A percentile compares a stretch with the other conserved stretches of the same genome.
These are phyloP conservation scores for Oscheius sp. DNA, from an alignment of 2,888 invertebrate genomes.

Conservation along the genomic window DNA sequence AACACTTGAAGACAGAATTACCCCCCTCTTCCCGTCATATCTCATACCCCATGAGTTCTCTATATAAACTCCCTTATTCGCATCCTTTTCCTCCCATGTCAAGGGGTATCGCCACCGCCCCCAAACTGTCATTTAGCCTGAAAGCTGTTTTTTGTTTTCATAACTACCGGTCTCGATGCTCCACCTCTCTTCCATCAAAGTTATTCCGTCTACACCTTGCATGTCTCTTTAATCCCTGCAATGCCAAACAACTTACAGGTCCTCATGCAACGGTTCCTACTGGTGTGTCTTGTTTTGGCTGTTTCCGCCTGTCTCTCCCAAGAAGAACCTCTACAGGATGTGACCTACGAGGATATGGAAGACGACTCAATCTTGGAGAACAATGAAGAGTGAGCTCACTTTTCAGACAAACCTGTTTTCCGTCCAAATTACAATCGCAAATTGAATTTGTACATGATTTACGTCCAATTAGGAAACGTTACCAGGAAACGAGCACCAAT, in stretches of 20 bases:
- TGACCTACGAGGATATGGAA: slow-evolving; percentile 14
- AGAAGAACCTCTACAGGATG: slow-evolving; percentile 14
- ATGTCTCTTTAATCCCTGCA: too few species aligned
- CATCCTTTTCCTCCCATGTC: background rate
- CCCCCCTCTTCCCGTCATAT: slow-evolving; percentile 23
- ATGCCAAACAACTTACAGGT: background rate
- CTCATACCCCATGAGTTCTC: background rate
- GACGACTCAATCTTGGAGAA: slow-evolving; percentile 24
- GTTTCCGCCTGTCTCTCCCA: slow-evolving; percentile 13
- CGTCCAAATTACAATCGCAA: background rate
- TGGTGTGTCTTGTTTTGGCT: slow-evolving; percentile 20
- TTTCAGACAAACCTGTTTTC: background rate
- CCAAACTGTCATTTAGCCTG: slow-evolving; percentile 8
- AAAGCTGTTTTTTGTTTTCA: slow-evolving; percentile 10
- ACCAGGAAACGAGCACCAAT: slow-evolving; percentile 40
- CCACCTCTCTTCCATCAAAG: background rate
- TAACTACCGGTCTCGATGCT: slow-evolving; percentile 18
- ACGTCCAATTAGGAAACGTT: background rate
- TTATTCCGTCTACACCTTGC: too few species aligned
- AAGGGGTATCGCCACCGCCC: slow-evolving; percentile 5
- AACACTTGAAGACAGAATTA: slow-evolving; percentile 15
- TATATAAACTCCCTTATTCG: background rate
- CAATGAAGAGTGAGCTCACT: slow-evolving; percentile 1
- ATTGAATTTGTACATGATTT: background rate
- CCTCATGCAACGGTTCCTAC: slow-evolving; percentile 26